Conservation (phyloP, 2,888 invertebrate genomes). For the Arctia plantaginis region DNA sequence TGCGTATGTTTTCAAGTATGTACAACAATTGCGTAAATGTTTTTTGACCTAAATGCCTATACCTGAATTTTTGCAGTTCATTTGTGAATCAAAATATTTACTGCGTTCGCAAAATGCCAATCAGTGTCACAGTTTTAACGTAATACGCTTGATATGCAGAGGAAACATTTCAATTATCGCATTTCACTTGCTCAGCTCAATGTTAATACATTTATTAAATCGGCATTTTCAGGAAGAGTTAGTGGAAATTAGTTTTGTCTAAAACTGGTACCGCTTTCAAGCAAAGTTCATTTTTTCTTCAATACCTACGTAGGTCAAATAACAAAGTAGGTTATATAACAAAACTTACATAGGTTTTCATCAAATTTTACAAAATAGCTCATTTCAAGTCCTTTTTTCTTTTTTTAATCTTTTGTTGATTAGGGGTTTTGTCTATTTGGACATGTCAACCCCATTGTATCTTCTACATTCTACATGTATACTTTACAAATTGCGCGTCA, state of each 20-base stretch:
- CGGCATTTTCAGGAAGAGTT: slow-evolving; percentile 9
- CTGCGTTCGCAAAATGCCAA: slow-evolving; percentile 22
- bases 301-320: no score
- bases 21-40: slow-evolving; percentile 19
- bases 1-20: neutral
- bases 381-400: neutral
- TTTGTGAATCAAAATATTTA: slow-evolving; percentile 24
- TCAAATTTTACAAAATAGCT: neutral
- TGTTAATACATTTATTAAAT: slow-evolving; percentile 13
- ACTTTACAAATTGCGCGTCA: no score
- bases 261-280: neutral
- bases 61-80: slow-evolving; percentile 20
- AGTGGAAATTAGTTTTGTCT: neutral
- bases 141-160: slow-evolving; percentile 24
- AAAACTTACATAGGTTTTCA: no score
- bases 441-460: no score
- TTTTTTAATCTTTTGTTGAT: no score
- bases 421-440: no score
- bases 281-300: no score
- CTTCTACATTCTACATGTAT: no score
- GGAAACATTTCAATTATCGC: slow-evolving; percentile 27
- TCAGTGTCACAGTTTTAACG: slow-evolving; percentile 19
- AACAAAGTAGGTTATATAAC: no score
- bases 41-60: slow-evolving; percentile 16
- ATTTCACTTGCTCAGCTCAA: slow-evolving; percentile 26